Evolutionary conservation across 2,888 invertebrate species (phyloP), one percentile per base, ranked within the genome.

Genomic region (Chironomus riparius): DNA sequence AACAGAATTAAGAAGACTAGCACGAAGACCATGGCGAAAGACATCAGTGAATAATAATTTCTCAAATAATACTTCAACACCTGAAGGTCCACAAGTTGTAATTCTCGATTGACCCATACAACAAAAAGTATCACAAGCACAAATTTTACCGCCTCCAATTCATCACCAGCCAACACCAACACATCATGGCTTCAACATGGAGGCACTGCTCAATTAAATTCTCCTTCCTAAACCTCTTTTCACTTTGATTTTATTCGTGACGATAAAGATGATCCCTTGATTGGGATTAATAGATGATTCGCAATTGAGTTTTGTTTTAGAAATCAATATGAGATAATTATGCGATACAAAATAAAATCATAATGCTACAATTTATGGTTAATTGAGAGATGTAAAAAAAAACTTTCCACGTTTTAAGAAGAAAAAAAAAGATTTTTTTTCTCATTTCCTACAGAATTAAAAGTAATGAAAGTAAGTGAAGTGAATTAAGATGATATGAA

Each of bases 21-120:
- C 94, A 65, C 89, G 95, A 78, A 93, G 93, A 82, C 95, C 95
- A 12, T 94, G 93, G 90, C 87, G 91, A 81, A 87, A 87, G 80
- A 70, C 61, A 38, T 50, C 47, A 13, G 21, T 62, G 4, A n/a
- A 82, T 82, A 77, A 81, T 82, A 75, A 22, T 24, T 18, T 28
- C 24, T 7, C 71, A 68, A 22, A 38, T 22, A 13, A 13, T 47
- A 78, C 80, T 78, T 50, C 80, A 21, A 65, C 47, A 12, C 81
- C 86, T 79, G 86, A 86, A 80, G 87, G 88, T 83, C 87, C 88
- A 83, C 89, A 90, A 85, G 90, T 91, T 81, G 90, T 91, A 81
- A 88, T 89, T 86, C 87, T 91, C 82, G 91, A 91, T 89, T 91
- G 90, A 91, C 88, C 87, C 85, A 83, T 72, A 50, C 62, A 62